Evolutionary conservation across 2,888 invertebrate genomes (phyloP).

Genomic region (Encarsia formosa): DNA sequence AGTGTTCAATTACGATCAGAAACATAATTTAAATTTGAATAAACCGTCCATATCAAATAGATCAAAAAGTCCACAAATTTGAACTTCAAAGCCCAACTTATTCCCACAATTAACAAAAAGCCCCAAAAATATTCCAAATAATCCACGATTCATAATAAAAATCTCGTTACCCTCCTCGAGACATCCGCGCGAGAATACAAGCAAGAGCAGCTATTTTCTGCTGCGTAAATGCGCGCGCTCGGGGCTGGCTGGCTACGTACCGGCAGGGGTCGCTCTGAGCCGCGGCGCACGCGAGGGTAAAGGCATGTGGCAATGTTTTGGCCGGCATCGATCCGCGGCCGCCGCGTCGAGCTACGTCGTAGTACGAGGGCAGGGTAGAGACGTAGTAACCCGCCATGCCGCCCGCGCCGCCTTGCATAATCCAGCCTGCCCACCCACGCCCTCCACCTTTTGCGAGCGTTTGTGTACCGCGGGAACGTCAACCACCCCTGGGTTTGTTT

Average conservation of each 20-base stretch:
- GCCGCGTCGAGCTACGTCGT: slow-evolving; percentile 37
- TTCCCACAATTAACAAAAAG: too few species aligned
- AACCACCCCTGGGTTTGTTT: background rate
- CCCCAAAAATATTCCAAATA: too few species aligned
- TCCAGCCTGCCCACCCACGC: background rate
- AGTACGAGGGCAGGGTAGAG: slow-evolving; percentile 35
- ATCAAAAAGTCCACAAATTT: too few species aligned
- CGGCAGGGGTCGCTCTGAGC: background rate
- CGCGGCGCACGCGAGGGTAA: slow-evolving; percentile 10
- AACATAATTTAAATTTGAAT: too few species aligned
- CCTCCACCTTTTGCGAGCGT: background rate
- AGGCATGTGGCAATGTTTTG: slow-evolving; percentile 52
- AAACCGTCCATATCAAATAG: too few species aligned
- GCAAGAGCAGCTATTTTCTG: background rate
- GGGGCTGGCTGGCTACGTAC: background rate
- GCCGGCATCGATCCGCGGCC: slow-evolving; percentile 48
- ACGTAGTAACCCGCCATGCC: slow-evolving; percentile 6
- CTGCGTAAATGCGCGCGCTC: background rate
- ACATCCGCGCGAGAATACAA: background rate
- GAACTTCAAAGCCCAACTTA: too few species aligned
- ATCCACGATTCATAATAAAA: too few species aligned
- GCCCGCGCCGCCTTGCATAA: background rate
- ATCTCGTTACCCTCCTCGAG: too few species aligned
- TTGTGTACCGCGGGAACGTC: too few species aligned
- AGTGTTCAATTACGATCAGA: too few species aligned